A percentile compares a stretch with the other conserved stretches of the same genome.
Conservation (phyloP, 2,113 vertebrate genomes). For the Brachyhypopomus gauderio region DNA sequence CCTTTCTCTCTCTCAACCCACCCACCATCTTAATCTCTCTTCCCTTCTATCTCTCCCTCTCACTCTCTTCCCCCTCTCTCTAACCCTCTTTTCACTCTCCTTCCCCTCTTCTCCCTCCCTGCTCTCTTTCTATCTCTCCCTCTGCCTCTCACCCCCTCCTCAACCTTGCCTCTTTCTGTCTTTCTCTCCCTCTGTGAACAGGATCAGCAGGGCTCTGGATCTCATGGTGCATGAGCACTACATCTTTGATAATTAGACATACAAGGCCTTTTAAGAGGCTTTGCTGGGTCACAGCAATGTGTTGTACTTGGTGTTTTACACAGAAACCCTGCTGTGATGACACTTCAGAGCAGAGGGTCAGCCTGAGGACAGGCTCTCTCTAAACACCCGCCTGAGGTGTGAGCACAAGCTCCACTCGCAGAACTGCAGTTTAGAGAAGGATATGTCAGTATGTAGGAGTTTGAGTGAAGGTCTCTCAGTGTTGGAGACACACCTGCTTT, state of each 20-base stretch:
- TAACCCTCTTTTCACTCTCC: background rate
- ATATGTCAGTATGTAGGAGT: background rate
- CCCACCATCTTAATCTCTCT: background rate
- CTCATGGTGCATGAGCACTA: conserved; percentile 16
- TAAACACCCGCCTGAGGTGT: background rate
- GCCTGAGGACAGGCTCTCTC: background rate
- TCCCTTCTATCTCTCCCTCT: background rate
- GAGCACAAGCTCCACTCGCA: background rate
- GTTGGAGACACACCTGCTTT: too few species aligned
- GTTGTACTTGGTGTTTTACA: background rate
- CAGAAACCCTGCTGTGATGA: conserved; percentile 24
- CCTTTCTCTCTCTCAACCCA: background rate
- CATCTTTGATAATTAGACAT: conserved; percentile 47
- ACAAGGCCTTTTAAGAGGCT: conserved; percentile 33
- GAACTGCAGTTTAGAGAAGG: background rate
- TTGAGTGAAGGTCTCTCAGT: background rate
- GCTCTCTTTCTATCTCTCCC: too few species aligned
- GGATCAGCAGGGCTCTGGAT: background rate
- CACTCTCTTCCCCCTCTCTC: background rate
- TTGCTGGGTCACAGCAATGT: background rate
- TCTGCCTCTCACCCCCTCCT: background rate
- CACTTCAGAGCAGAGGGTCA: conserved; percentile 5
- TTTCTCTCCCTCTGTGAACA: background rate
- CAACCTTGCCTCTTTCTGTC: background rate
- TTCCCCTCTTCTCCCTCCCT: background rate